Evolutionary conservation across 2,888 invertebrate species (phyloP), one percentile per base, ranked within the genome.

Genomic region (Hedychridium roseum): DNA sequence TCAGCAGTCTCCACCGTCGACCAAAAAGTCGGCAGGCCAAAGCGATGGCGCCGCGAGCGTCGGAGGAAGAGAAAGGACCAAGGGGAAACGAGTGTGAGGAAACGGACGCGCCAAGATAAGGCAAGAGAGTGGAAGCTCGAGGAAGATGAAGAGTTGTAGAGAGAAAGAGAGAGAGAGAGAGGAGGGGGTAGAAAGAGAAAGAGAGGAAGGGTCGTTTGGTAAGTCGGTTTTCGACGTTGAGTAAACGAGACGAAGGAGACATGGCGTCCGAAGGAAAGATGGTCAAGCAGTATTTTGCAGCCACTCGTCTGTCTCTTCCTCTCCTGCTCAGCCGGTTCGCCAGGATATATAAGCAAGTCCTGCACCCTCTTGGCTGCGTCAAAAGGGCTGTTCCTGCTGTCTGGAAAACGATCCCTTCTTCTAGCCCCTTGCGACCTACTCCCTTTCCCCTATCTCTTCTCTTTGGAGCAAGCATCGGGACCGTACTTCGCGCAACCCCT

Each of bases 221-320:
- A 60, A 60, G 68, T 66, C 66, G 64, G 60, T 60, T 64, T 69
- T 71, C 68, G 70, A 70, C 71, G 61, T 69, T 71, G 67, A 71
- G 68, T 70, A 70, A 71, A 70, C 69, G 70, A 68, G 71, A 67
- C 66, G n/a, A 64, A 63, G 66, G 60, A 64, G 69, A 66, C 68
- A 70, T 60, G 64, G 63, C 64, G 66, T 62, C 61, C 63, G 57
- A 64, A 62, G 66, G 54, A 59, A 60, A 57, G 55, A 62, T 61
- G 64, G 64, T 54, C 60, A 64, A 31, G 11, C 43, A 40, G 17
- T 35, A n/a, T 44, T 20, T 18, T 21, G 9, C 50, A 28, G 34
- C 50, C 59, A 44, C 52, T 56, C 43, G 53, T 50, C 45, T 40
- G 40, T 43, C 26, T 42, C 40, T 34, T 42, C 47, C 9, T 53